Evolutionary conservation across 2,888 invertebrate species (phyloP), one percentile per base, ranked within the genome.

Genomic region (Stegophylla sp.): DNA sequence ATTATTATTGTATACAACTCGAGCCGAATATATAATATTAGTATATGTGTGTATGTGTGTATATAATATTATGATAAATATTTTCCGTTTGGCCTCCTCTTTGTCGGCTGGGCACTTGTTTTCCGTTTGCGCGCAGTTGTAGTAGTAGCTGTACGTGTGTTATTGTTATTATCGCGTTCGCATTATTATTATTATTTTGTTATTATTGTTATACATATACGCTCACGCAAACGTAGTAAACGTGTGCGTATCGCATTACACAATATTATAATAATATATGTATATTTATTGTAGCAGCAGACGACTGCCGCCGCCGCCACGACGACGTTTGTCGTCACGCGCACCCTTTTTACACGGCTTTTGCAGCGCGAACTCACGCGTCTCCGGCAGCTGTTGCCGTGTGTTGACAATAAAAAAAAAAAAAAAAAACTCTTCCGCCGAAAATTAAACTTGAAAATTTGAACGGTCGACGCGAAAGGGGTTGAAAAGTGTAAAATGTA

Each of bases 361-460:
- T 67, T 26, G 53, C 69, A 34, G 45, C 51, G 59, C 69, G 53
- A n/a, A 5, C 34, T 34, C 34, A 5, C 15, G 56, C 69, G 79
- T 79, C 79, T 61, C 28, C 45, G 45, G 79, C 79, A 79, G 79
- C 79, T 79, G 79, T 79, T 69, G 79, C 79, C 48, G 69, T 48
- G 79, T 61, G 67, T 71, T 64, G n/a, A 13, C 3, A 59, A 13
- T 7, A n/a, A 43, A 13, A 53, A 64, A 74, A 67, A 13, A 20
- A 64, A 20, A 64, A 20, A 72, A 34, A 64, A 51, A 75, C n/a
- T n/a, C n/a, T n/a, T n/a, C n/a, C n/a, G n/a, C n/a, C n/a, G n/a
- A 76, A 77, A 77, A 67, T 77, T 67, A 67, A 69, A 79, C 69
- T 79, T 69, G 59, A 79, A 79, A 79, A 79, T 79, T 79, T 48